phyloP scores from a whole-genome alignment of 2,797 vertebrate species.

The Cirrhinus mrigala region DNA sequence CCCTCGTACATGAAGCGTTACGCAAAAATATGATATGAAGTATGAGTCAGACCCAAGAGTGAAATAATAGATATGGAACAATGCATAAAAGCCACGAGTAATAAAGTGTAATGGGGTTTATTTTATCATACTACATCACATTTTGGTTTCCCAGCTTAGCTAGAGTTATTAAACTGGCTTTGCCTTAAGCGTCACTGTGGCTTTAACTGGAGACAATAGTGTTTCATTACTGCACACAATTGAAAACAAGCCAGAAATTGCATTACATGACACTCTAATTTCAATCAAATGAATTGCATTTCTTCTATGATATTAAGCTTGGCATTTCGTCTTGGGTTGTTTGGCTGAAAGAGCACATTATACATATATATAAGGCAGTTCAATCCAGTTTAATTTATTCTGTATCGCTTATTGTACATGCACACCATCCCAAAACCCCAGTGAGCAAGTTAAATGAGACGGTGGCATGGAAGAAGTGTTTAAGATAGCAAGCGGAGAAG shows the following conservation, averaged over 20 bases:
- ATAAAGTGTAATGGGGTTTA: constrained; percentile 47
- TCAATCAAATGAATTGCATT: constrained; percentile 42
- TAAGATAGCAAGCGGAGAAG: neutral
- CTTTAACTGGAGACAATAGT: constrained; percentile 48
- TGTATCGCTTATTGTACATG: constrained; percentile 3
- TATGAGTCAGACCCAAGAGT: constrained; percentile 45
- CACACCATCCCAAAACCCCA: neutral
- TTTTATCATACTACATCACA: constrained; percentile 36
- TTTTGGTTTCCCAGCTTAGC: constrained; percentile 45
- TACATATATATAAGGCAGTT: constrained; percentile 9
- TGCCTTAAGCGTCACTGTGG: constrained; percentile 45
- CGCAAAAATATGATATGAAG: constrained; percentile 46
- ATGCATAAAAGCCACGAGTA: constrained; percentile 43
- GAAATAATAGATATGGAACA: constrained; percentile 46
- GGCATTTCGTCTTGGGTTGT: constrained; percentile 7
- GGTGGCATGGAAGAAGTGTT: neutral
- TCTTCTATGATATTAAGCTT: constrained; percentile 34
- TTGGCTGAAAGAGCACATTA: constrained; percentile 7
- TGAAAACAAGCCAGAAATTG: constrained; percentile 48
- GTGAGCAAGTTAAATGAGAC: neutral
- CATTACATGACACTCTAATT: constrained; percentile 37
- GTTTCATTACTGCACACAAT: constrained; percentile 59
- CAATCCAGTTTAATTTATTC: neutral
- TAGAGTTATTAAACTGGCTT: constrained; percentile 55
- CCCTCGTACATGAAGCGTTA: constrained; percentile 22